Evolutionary conservation across 2,113 vertebrate genomes (phyloP).

Genomic region (Tupaia chinensis): DNA sequence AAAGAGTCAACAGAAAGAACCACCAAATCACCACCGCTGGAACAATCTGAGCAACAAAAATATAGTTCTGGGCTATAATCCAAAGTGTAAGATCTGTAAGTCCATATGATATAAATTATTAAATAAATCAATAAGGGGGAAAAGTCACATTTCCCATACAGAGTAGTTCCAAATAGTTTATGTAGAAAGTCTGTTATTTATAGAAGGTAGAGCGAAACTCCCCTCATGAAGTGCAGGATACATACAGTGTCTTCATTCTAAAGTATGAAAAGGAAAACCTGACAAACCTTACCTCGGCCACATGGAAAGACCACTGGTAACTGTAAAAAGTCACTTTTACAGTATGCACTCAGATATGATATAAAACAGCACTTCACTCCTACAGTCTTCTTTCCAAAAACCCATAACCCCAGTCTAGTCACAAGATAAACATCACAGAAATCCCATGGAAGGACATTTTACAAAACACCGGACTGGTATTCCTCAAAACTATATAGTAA

Average conservation of each 20-base stretch:
- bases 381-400: not conserved
- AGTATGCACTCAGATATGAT: not conserved
- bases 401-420: not conserved
- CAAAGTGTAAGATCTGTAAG: not conserved
- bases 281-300: not conserved
- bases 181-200: not conserved
- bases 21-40: not conserved
- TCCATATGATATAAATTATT: not conserved
- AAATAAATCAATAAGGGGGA: not conserved
- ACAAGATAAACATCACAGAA: conserved; percentile 34
- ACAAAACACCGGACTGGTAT: not conserved
- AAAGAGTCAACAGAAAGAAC: not conserved
- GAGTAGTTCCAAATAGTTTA: conserved; percentile 28
- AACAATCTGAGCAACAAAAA: not conserved
- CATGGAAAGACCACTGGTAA: not conserved
- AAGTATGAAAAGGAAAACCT: not conserved
- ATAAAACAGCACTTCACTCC: not conserved
- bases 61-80: not conserved
- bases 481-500: not conserved
- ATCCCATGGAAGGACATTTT: not conserved
- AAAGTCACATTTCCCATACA: not conserved
- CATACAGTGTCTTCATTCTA: not conserved
- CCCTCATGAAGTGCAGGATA: not conserved
- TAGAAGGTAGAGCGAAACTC: not conserved
- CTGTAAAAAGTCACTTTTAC: not conserved